Conservation (phyloP, 2,888 invertebrate species). For the Ryuthela nishihirai region DNA sequence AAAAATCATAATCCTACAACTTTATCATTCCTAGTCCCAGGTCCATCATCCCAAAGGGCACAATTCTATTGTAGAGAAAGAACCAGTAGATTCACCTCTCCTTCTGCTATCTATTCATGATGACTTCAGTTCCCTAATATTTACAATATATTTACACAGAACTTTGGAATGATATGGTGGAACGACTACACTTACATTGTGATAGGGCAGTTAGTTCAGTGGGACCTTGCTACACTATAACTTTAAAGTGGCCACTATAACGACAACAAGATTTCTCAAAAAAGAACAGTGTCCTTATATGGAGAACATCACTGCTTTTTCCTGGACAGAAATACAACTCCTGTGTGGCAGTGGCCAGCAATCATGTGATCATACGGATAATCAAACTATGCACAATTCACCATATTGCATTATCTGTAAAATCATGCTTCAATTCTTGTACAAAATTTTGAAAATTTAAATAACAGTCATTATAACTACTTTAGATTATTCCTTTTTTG, state of each 20-base stretch:
- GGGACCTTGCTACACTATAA: constrained; percentile 34
- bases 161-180: constrained; percentile 31
- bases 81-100: too few species aligned
- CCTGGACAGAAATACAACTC: constrained; percentile 34
- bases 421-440: too few species aligned
- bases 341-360: constrained; percentile 36
- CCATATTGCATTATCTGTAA: too few species aligned
- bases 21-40: too few species aligned
- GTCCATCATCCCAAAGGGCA: too few species aligned
- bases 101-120: too few species aligned
- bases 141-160: constrained; percentile 37
- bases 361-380: constrained; percentile 34
- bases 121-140: constrained; percentile 24
- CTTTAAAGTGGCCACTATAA: constrained; percentile 38
- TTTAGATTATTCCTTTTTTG: too few species aligned
- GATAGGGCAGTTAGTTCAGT: constrained; percentile 34
- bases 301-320: constrained; percentile 35
- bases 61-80: too few species aligned
- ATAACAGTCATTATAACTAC: too few species aligned
- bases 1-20: too few species aligned
- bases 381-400: constrained; percentile 38
- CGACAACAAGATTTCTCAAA: constrained; percentile 37
- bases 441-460: too few species aligned
- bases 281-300: constrained; percentile 32
- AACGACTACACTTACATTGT: constrained; percentile 31